A percentile compares a stretch with the other conserved stretches of the same genome.
These are phyloP conservation scores for Cataglyphis hispanica DNA, from an alignment of 1,140 invertebrate species.

Conservation along the genomic window DNA sequence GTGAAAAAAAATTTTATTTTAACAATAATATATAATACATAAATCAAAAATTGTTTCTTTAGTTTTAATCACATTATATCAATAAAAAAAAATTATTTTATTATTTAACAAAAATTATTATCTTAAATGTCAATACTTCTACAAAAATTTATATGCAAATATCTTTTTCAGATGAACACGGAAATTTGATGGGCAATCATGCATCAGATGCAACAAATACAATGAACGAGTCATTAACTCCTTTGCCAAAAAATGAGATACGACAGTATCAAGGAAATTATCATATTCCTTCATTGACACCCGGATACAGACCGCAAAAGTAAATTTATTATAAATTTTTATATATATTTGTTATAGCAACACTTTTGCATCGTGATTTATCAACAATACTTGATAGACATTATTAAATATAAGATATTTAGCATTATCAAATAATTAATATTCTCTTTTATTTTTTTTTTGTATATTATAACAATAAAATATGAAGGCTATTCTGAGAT, in stretches of 20 bases:
- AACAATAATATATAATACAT: background rate
- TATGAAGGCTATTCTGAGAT: background rate
- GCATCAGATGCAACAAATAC: background rate
- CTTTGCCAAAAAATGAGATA: background rate
- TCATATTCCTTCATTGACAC: background rate
- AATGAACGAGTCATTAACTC: background rate
- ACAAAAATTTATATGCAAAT: background rate
- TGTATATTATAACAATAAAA: background rate
- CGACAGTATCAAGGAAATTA: conserved; percentile 32
- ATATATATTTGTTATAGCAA: background rate
- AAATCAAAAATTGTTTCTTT: background rate
- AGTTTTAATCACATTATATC: background rate
- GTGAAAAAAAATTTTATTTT: background rate
- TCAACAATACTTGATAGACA: background rate
- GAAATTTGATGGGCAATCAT: background rate
- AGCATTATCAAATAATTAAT: background rate
- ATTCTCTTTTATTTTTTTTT: background rate
- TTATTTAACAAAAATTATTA: background rate
- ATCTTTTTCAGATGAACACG: conserved; percentile 11
- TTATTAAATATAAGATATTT: background rate
- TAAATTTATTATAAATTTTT: conserved; percentile 34
- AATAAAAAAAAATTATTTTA: background rate
- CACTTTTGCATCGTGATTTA: background rate
- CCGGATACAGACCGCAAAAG: conserved; percentile 35
- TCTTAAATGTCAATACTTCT: background rate